Conservation (phyloP, 1,140 invertebrate species). For the Brachionus koreanus region DNA sequence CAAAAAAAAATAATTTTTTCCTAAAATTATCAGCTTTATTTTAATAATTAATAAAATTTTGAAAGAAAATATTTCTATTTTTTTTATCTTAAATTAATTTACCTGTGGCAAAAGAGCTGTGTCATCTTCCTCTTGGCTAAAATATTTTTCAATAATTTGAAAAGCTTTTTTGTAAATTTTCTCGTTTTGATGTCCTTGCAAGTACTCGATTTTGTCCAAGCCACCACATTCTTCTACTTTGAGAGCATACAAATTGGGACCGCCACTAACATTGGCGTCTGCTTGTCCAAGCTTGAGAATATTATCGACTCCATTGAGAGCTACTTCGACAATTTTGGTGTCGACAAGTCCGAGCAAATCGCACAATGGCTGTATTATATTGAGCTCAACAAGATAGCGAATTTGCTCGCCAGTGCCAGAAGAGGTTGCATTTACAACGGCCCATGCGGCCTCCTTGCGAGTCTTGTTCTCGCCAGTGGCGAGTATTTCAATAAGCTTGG, state of each 20-base stretch:
- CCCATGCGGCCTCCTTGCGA: conserved; percentile 94
- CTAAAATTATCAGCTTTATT: background rate
- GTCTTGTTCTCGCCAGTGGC: conserved; percentile 90
- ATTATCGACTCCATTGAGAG: conserved; percentile 90
- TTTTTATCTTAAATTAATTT: background rate
- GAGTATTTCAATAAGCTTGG: conserved; percentile 82
- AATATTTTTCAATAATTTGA: conserved; percentile 88
- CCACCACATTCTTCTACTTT: conserved; percentile 92
- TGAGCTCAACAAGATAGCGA: conserved; percentile 62
- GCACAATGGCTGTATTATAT: conserved; percentile 88
- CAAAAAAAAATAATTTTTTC: background rate
- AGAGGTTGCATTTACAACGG: conserved; percentile 92
- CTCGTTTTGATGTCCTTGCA: conserved; percentile 86
- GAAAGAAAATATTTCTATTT: no score
- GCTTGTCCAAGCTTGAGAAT: conserved; percentile 86
- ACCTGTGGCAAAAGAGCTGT: conserved; percentile 30
- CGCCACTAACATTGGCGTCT: conserved; percentile 66
- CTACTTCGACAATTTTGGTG: conserved; percentile 93
- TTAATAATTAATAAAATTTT: no score
- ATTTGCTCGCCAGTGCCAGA: conserved; percentile 90
- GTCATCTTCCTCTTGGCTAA: conserved; percentile 67
- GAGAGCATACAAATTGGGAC: conserved; percentile 82
- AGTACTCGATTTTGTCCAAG: conserved; percentile 73
- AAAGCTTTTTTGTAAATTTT: conserved; percentile 93
- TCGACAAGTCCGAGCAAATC: conserved; percentile 89